Evolutionary conservation across 1,140 invertebrate species (phyloP), one percentile per base, ranked within the genome.

Genomic region (Cephus cinctus): DNA sequence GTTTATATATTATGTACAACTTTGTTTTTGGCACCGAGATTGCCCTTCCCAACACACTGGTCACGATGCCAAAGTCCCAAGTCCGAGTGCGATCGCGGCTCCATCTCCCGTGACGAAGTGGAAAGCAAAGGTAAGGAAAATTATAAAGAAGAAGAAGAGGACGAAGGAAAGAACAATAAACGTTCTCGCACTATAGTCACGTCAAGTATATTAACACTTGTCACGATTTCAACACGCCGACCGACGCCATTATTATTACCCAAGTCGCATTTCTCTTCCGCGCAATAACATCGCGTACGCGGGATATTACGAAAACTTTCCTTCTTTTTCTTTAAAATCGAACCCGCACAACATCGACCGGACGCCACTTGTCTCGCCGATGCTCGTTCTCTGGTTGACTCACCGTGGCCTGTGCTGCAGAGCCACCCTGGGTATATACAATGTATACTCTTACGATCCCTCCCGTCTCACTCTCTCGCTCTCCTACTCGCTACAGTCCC

Each of bases 11-110:
- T 74, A 74, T 74, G 39, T 74, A 74, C 69, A 74, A 65, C 64
- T 19, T n/a, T 70, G 43, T 70, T 52, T 61, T 76, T 76, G 73
- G 73, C 73, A 75, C 73, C 65, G 54, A 52, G 64, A 67, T 61
- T 62, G 60, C 65, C 50, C 44, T 34, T 47, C 39, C 23, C 41
- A 47, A 55, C n/a, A n/a, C n/a, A n/a, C n/a, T n/a, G n/a, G n/a
- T n/a, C n/a, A n/a, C n/a, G n/a, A n/a, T n/a, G n/a, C n/a, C n/a
- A n/a, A n/a, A n/a, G n/a, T n/a, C 25, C n/a, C 45, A 49, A 43
- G 52, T 53, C 43, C 50, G 45, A 56, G 39, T 3, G 35, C 23
- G 25, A 39, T 47, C 38, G 22, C 19, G 20, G 30, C 51, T 53
- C 31, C 44, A 31, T 45, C 41, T 43, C 25, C 15, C 32, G 11